Evolutionary conservation across 1,140 invertebrate species (phyloP).

Genomic region (Popillia japonica): DNA sequence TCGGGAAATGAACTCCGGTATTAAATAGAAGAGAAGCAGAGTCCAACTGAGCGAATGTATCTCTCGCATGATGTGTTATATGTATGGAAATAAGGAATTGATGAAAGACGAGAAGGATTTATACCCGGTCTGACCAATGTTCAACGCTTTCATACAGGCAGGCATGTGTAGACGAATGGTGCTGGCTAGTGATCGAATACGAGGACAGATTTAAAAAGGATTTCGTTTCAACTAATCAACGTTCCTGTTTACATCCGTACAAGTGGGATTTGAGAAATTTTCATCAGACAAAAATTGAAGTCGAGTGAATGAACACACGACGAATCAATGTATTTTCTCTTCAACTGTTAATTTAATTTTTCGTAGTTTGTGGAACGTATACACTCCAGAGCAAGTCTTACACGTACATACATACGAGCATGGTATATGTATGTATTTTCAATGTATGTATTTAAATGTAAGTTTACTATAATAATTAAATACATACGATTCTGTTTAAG

Average conservation of each 20-base stretch:
- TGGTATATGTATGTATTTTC: no score
- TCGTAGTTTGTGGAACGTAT: no score
- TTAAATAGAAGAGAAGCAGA: constrained; percentile 37
- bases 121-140: constrained; percentile 51
- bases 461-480: no score
- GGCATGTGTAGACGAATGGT: background rate
- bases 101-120: constrained; percentile 56
- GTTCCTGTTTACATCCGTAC: background rate
- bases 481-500: no score
- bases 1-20: constrained; percentile 31
- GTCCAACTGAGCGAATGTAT: constrained; percentile 49
- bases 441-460: no score
- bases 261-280: background rate
- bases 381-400: no score
- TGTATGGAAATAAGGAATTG: constrained; percentile 57
- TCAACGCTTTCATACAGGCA: background rate
- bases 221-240: background rate
- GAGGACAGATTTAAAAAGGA: constrained; percentile 1
- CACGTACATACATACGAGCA: no score
- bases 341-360: background rate
- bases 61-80: constrained; percentile 49
- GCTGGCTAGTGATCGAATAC: background rate
- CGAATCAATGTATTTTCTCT: no score
- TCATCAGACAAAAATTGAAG: background rate
- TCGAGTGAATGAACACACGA: background rate